These are phyloP conservation scores for Choreutis nemorana DNA, from an alignment of 2,888 invertebrate species.

Conservation along the genomic window DNA sequence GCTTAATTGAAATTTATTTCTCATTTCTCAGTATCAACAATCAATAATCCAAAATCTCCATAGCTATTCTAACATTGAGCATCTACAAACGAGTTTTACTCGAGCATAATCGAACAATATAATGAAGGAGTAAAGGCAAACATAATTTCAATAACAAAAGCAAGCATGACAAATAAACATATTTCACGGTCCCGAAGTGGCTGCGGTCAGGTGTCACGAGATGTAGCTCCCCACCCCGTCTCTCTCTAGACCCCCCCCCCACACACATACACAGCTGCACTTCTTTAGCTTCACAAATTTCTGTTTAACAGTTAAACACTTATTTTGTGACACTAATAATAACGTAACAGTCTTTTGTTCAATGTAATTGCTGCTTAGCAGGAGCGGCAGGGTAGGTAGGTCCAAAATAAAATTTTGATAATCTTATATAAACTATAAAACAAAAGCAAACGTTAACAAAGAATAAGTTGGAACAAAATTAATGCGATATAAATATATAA, in stretches of 20 bases:
- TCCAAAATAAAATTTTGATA: no score
- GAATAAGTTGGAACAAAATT: no score
- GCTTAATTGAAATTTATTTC: constrained; percentile 65
- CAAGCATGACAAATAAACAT: constrained; percentile 65
- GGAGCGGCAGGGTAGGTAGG: no score
- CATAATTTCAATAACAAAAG: constrained; percentile 66
- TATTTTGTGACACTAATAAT: no score
- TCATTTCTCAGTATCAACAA: constrained; percentile 66
- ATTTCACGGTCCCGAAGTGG: constrained; percentile 65
- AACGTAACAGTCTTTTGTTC: no score
- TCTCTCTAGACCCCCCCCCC: constrained; percentile 17
- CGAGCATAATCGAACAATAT: constrained; percentile 63
- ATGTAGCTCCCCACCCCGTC: constrained; percentile 28
- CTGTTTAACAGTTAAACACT: no score
- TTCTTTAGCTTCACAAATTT: constrained; percentile 49
- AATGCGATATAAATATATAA: no score
- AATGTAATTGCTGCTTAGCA: no score
- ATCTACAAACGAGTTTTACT: constrained; percentile 57
- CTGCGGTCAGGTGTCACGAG: constrained; percentile 63
- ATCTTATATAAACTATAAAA: no score
- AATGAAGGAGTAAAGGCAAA: constrained; percentile 66
- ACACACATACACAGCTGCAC: no score
- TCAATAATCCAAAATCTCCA: constrained; percentile 62
- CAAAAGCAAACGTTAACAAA: no score
- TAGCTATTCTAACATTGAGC: constrained; percentile 52